These are phyloP conservation scores for Panopea generosa DNA, from an alignment of 2,888 invertebrate species.

Conservation along the genomic window DNA sequence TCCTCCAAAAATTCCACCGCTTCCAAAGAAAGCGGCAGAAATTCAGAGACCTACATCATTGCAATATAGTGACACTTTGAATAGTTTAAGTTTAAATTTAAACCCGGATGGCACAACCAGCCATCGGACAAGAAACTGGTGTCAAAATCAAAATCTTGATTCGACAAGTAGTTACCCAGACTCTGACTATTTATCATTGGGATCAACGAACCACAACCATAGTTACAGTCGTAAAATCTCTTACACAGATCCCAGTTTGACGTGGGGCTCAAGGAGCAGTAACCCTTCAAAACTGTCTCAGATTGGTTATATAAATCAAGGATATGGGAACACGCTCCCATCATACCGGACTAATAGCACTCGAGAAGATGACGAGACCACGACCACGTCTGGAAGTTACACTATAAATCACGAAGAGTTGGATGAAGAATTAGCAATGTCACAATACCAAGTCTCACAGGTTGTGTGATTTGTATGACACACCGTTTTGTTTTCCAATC, in stretches of 20 bases:
- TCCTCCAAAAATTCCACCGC: slow-evolving; percentile 38
- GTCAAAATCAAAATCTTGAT: slow-evolving; percentile 37
- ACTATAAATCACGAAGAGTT: slow-evolving; percentile 68
- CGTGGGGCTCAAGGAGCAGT: slow-evolving; percentile 31
- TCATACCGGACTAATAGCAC: slow-evolving; percentile 52
- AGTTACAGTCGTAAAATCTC: slow-evolving; percentile 35
- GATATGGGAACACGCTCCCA: slow-evolving; percentile 27
- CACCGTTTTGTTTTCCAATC: background rate
- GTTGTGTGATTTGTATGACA: slow-evolving; percentile 19
- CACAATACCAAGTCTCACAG: slow-evolving; percentile 34
- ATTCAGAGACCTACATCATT: slow-evolving; percentile 13
- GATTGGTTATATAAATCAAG: slow-evolving; percentile 41
- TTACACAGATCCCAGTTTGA: slow-evolving; percentile 22
- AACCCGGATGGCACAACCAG: background rate
- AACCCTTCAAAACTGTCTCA: slow-evolving; percentile 37
- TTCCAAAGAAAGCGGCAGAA: slow-evolving; percentile 26
- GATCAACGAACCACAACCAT: slow-evolving; percentile 36
- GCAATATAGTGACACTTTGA: slow-evolving; percentile 33
- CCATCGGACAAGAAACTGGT: slow-evolving; percentile 44
- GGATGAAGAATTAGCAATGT: slow-evolving; percentile 59
- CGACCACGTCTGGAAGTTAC: slow-evolving; percentile 80
- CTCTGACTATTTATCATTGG: slow-evolving; percentile 53
- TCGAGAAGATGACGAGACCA: slow-evolving; percentile 68
- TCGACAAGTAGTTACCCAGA: slow-evolving; percentile 52
- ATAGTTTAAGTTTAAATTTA: slow-evolving; percentile 7